These are phyloP conservation scores for Axinella damicornis DNA, from an alignment of 37 sponge, comb jelly and placozoan genomes.

Conservation along the genomic window DNA sequence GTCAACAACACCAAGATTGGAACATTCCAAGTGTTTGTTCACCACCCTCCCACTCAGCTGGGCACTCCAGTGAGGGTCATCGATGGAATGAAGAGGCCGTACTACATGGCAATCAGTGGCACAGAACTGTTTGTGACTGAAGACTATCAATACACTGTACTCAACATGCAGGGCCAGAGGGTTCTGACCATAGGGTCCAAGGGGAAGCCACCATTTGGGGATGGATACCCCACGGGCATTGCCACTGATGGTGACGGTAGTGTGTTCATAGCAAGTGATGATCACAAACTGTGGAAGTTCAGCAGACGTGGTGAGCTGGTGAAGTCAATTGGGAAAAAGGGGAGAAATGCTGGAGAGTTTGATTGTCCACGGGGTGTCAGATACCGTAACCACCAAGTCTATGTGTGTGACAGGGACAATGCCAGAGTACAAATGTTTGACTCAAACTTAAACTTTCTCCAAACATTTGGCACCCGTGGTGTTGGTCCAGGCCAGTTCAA, in stretches of 20 bases:
- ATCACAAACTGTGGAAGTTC: not conserved
- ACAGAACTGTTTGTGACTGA: constrained; percentile 39
- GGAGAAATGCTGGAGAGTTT: constrained; percentile 4
- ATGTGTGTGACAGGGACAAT: constrained; percentile 11
- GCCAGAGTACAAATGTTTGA: constrained; percentile 14
- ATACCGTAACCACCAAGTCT: not conserved
- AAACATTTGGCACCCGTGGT: not conserved
- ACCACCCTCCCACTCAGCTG: constrained; percentile 10
- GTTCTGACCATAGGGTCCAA: too few species aligned
- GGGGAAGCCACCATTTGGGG: not conserved
- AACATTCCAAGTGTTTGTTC: constrained; percentile 27
- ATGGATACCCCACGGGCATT: not conserved
- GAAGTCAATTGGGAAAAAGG: not conserved
- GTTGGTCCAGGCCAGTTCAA: not conserved
- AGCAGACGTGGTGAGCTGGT: not conserved
- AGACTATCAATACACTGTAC: not conserved
- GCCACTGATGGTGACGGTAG: not conserved
- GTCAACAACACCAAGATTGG: constrained; percentile 9
- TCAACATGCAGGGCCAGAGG: not conserved
- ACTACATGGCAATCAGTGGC: not conserved
- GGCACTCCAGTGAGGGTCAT: constrained; percentile 24
- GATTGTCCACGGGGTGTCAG: not conserved
- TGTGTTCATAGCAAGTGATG: not conserved
- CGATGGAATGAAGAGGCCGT: constrained; percentile 20
- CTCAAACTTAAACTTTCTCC: not conserved